A percentile compares a stretch with the other conserved stretches of the same genome.
Evolutionary conservation across 64 coral and sea anemone species (phyloP).

Genomic region (Stylophora pistillata): DNA sequence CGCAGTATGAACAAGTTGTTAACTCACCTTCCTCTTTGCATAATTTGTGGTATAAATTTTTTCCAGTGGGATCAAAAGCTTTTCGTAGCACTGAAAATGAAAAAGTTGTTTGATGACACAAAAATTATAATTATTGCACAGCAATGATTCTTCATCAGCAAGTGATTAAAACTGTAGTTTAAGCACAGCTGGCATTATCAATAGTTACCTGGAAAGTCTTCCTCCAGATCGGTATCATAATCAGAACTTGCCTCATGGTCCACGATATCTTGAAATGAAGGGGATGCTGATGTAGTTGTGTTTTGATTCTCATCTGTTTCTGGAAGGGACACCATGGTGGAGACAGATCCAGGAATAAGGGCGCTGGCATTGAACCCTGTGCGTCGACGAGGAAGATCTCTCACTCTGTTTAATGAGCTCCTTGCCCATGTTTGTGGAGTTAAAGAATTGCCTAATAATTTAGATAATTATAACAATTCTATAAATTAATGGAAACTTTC

Average conservation of each 20-base stretch:
- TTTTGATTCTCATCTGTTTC: conserved; percentile 42
- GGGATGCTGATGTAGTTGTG: background rate
- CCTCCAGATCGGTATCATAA: conserved; percentile 72
- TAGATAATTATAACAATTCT: too few relatives aligned
- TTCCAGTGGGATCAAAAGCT: conserved; percentile 85
- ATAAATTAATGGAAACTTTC: too few relatives aligned
- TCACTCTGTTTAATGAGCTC: conserved; percentile 13
- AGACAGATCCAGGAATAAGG: conserved; percentile 57
- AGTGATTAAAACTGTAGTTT: too few relatives aligned
- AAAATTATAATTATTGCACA: too few relatives aligned
- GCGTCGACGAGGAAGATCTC: conserved; percentile 1
- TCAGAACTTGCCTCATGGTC: conserved; percentile 58
- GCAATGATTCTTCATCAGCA: too few relatives aligned
- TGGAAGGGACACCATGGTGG: conserved; percentile 47
- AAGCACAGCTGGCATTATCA: background rate
- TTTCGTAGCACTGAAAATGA: conserved; percentile 41
- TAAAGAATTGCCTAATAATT: background rate
- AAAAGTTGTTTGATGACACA: background rate
- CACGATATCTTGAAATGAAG: conserved; percentile 50
- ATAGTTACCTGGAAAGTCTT: conserved; percentile 66
- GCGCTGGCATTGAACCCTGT: conserved; percentile 44
- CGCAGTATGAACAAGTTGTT: background rate
- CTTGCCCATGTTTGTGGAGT: background rate
- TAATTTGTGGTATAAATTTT: conserved; percentile 63
- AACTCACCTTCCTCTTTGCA: conserved; percentile 73